These are phyloP conservation scores for Ondatra zibethicus DNA, from an alignment of 2,113 vertebrate genomes.

Conservation along the genomic window DNA sequence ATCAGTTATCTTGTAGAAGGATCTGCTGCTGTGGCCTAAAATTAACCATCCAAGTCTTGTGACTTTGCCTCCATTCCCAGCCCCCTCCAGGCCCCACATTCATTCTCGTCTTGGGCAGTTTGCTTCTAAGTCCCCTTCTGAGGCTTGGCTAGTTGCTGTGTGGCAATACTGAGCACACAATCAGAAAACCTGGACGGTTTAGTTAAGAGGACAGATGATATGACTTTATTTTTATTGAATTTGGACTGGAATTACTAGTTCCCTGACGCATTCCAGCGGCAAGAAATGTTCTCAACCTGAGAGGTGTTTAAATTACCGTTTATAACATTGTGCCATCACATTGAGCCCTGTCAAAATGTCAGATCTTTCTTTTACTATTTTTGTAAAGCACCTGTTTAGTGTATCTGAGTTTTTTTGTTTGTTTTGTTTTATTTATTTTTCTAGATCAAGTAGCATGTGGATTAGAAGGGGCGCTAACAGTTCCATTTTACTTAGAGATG, in stretches of 20 bases:
- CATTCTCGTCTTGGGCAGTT: not conserved
- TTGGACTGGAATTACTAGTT: slow-evolving; percentile 26
- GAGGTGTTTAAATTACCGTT: not conserved
- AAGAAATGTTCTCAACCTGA: not conserved
- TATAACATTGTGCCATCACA: not conserved
- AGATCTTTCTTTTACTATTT: not conserved
- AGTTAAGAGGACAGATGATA: slow-evolving; percentile 13
- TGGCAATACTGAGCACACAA: slow-evolving; percentile 14
- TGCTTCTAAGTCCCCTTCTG: not conserved
- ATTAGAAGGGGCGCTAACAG: not conserved
- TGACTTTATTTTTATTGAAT: not conserved
- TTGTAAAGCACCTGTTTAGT: not conserved
- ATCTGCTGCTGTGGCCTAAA: not conserved
- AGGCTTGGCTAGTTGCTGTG: not conserved
- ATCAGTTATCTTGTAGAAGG: not conserved
- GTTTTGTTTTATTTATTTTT: not conserved
- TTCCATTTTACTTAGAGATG: slow-evolving; percentile 29
- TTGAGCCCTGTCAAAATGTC: not conserved
- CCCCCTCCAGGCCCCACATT: not conserved
- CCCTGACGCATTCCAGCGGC: not conserved
- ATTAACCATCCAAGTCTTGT: not conserved
- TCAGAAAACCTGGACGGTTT: not conserved
- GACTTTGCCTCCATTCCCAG: not conserved
- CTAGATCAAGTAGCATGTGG: not conserved
- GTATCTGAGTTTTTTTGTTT: not conserved